Base-by-base conservation (phyloP, 2,888 invertebrate genomes). In the Pycnomerus fuliginosus region DNA sequence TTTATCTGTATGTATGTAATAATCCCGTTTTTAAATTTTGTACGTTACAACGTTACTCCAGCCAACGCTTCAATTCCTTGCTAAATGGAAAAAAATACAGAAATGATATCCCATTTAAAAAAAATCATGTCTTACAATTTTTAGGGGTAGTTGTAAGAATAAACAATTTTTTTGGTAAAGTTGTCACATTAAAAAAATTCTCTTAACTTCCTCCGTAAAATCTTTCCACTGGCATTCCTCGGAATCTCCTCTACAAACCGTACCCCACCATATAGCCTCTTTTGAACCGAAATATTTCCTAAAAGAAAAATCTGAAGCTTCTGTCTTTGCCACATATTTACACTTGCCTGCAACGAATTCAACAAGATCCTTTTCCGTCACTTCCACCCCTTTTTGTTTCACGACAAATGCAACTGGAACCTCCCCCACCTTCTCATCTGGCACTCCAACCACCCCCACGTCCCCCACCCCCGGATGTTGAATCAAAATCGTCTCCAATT, bases 371-470 rank as follows among this genome's bases (percentile, higher is more conserved):
- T 24, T 15, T n/a, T 43, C 43, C 1, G 7, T n/a, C 30, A 43
- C 17, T 2, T 13, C n/a, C n/a, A n/a, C 37, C 5, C 28, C 28
- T 3, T 38, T 22, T 11, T 37, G 10, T 13, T 16, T 16, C 3
- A 44, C 44, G 8, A 44, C 33, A 25, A 44, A 44, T 11, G 32
- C 44, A 4, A 38, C 38, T n/a, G 44, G 32, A 8, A 44, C 1
- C 14, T 44, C 44, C 14, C 44, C 44, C 10, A 2, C 24, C 11
- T 32, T 23, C 8, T 33, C 38, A 15, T 38, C 5, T 2, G 60
- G 61, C 22, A 57, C 28, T n/a, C 60, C 60, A 14, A 61, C 40
- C 11, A 65, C 60, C 2, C 50, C 57, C 3, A 55, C 61, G 16
- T 48, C 43, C 31, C 40, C 32, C 3, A 68, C 58, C 1, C 51